These are phyloP conservation scores for Periplaneta americana DNA, from an alignment of 1,140 invertebrate species.

Conservation along the genomic window DNA sequence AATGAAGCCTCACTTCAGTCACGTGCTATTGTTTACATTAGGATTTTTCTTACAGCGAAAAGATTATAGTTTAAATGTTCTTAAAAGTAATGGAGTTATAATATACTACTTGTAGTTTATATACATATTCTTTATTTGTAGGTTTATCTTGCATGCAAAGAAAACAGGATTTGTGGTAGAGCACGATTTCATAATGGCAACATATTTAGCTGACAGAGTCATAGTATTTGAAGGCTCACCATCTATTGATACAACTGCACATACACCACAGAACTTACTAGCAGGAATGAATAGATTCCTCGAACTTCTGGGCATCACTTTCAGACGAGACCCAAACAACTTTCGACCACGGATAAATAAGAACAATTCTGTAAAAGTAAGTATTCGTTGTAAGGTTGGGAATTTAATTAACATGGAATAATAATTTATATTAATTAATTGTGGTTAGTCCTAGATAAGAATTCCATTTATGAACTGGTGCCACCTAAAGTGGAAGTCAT, in stretches of 20 bases:
- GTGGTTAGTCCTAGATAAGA: no score
- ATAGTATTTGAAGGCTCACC: conserved; percentile 97
- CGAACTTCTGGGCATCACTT: conserved; percentile 95
- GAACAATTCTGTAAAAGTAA: conserved; percentile 87
- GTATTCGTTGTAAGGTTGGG: no score
- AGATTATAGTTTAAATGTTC: no score
- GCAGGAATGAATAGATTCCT: conserved; percentile 99
- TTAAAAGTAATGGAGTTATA: no score
- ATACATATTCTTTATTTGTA: conserved; percentile 34
- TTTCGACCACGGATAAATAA: conserved; percentile 99
- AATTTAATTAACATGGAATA: no score
- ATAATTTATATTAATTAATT: no score
- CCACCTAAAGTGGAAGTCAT: no score
- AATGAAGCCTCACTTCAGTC: no score
- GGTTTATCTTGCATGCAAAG: conserved; percentile 98
- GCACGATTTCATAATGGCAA: conserved; percentile 99
- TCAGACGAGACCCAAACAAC: conserved; percentile 97
- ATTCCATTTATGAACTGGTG: no score
- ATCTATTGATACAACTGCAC: conserved; percentile 81
- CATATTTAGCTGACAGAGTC: conserved; percentile 96
- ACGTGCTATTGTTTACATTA: no score
- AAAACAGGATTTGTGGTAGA: conserved; percentile 99
- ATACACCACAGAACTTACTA: conserved; percentile 88
- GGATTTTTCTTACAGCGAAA: no score
- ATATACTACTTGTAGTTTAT: no score